Conservation (phyloP, 1,140 invertebrate genomes). For the Temnothorax curvispinosus region DNA sequence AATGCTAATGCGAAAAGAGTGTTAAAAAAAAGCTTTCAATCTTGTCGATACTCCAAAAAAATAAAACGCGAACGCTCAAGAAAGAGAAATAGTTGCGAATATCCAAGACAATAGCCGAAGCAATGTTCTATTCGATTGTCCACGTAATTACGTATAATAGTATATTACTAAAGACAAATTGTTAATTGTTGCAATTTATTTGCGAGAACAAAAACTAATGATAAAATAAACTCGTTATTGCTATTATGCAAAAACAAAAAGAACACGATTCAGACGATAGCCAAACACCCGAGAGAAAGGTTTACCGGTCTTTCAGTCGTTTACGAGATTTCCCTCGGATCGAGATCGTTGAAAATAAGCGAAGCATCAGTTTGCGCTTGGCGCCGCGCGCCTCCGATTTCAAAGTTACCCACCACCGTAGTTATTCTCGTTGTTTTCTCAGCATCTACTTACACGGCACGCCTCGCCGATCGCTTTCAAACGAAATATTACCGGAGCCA, state of each 20-base stretch:
- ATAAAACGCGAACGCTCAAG: background rate
- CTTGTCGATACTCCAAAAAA: background rate
- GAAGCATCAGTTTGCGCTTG: constrained; percentile 66
- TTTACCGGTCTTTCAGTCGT: constrained; percentile 28
- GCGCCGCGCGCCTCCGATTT: constrained; percentile 65
- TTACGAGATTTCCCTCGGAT: constrained; percentile 51
- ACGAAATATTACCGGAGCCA: constrained; percentile 53
- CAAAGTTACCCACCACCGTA: constrained; percentile 69
- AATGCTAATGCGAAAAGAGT: constrained; percentile 13
- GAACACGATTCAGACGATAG: background rate
- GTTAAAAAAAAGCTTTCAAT: background rate
- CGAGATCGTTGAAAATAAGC: constrained; percentile 67
- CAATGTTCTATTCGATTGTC: constrained; percentile 19
- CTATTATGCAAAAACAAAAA: background rate
- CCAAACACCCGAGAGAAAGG: background rate
- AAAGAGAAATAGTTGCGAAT: background rate
- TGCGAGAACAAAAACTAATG: constrained; percentile 37
- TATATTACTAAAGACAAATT: background rate
- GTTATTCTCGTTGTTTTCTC: constrained; percentile 68
- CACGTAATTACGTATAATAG: background rate
- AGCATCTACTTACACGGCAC: constrained; percentile 70
- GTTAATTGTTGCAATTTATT: constrained; percentile 1
- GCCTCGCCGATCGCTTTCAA: constrained; percentile 60
- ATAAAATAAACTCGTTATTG: background rate
- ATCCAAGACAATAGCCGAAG: background rate